These are phyloP conservation scores for Drosophila rufa DNA, from an alignment of 1,140 invertebrate genomes.

Conservation along the genomic window DNA sequence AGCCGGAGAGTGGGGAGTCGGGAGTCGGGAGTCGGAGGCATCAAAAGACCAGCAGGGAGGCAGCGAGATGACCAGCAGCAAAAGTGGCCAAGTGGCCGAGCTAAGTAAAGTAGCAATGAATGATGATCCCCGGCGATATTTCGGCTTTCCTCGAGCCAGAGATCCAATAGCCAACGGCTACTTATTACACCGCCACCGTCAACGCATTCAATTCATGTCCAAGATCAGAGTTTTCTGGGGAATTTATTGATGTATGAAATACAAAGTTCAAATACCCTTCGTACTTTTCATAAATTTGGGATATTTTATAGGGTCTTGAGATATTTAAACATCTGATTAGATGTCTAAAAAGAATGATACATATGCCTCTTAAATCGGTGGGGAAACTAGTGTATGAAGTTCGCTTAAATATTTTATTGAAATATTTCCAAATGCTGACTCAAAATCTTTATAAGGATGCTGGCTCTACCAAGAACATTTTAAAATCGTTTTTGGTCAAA, in stretches of 20 bases:
- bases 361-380: no score
- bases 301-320: no score
- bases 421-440: no score
- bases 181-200: slow-evolving; percentile 46
- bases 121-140: slow-evolving; percentile 53
- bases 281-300: not conserved
- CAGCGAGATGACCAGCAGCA: slow-evolving; percentile 24
- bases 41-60: slow-evolving; percentile 57
- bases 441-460: no score
- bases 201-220: slow-evolving; percentile 29
- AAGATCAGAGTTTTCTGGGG: slow-evolving; percentile 16
- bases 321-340: no score
- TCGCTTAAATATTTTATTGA: no score
- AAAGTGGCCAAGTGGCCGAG: slow-evolving; percentile 26
- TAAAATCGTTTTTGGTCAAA: no score
- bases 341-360: no score
- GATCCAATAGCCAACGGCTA: slow-evolving; percentile 45
- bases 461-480: no score
- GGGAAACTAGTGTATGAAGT: no score
- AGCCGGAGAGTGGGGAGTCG: slow-evolving; percentile 36
- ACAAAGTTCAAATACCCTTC: slow-evolving; percentile 10
- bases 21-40: slow-evolving; percentile 54
- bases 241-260: not conserved
- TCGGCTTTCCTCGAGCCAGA: slow-evolving; percentile 54
- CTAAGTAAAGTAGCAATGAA: slow-evolving; percentile 79